Base-by-base conservation (phyloP, 2,888 invertebrate genomes). In the Drosophila percnosoma region DNA sequence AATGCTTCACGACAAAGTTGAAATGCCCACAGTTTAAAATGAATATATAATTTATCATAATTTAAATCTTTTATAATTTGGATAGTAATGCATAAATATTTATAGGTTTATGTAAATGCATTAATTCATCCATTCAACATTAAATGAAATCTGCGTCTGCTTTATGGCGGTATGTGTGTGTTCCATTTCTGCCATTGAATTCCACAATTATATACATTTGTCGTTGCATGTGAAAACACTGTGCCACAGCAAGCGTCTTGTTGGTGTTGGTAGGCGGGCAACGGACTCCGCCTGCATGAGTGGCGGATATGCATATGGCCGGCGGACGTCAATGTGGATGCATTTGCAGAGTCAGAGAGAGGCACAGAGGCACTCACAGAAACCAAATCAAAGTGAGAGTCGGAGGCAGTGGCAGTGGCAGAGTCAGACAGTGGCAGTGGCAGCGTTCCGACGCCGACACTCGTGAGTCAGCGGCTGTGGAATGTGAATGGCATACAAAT, bases 401-500 rank as follows among this genome's bases (percentile, higher is more conserved):
- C 36, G 27, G 27, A 36, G 54, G 36, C 54, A 54, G 54, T 24
- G 45, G 27, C 34, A 33, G 72, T 21, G 60, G 36, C 61, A 59
- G 64, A 71, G 40, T 64, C 67, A 68, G 76, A 74, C 69, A 60
- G 76, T 71, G 77, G 69, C 77, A 68, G 75, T 68, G 77, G 63
- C 73, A 70, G 74, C 73, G 11, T 31, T 65, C 76, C 62, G 58
- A 61, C 52, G 70, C 62, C 74, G 70, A 54, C 60, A 65, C 60
- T 70, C 52, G 86, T 87, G 87, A 87, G 87, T 90, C 87, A 87
- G 89, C 76, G 75, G 67, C 68, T 63, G 64, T 73, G 90, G 87
- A 87, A 87, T 87, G 87, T 90, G 87, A 87, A 88, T 86, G 89
- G 87, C 89, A 90, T 88, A 87, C 83, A 87, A 87, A 87, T 86